Base-by-base conservation (phyloP, 1,140 invertebrate genomes). In the Chrysoperla carnea region DNA sequence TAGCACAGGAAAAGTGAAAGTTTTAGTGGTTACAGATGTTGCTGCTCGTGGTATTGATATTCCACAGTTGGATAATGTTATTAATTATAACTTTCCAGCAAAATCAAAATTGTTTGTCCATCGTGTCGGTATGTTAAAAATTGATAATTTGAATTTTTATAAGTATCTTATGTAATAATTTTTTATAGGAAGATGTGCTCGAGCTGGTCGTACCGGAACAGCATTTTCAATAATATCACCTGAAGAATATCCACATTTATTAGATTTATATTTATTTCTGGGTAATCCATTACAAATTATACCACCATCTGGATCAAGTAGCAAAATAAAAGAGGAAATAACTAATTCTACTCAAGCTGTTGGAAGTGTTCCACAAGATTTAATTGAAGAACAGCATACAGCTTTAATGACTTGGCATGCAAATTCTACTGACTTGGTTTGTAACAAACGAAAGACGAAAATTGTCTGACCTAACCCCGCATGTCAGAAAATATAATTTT, bases 101-200 rank as follows among this genome's bases (percentile, higher is more conserved):
- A 97, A 94, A 63, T 74, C 89, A 0, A 99, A 99, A 66, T 66
- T 99, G 8, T 99, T 97, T 70, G 84, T 99, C 17, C 95, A 99
- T 64, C 75, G 95, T 76, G 95, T 97, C 43, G 95, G 90, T 90
- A 63, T 70, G 82, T 75, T 44, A 31, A 1, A 14, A 23, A 17
- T 39, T 15, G 7, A 8, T 17, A 36, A 42, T 36, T 42, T 39
- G 8, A 0, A 29, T 8, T 8, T 17, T 28, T 38, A 23, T 17
- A 40, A 13, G 12, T 13, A 12, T 15, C 8, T 38, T 38, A 7
- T 12, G 4, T 23, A 2, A 5, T 33, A 41, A 3, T 40, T 37
- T 40, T 49, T 49, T 54, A 29, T 46, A 83, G 89, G 94, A 52
- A 77, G 96, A 51, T 97, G 96, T 67, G 96, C 95, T 7, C 69